Evolutionary conservation across 2,888 invertebrate genomes (phyloP).

Genomic region (Epistrophella euchroma): DNA sequence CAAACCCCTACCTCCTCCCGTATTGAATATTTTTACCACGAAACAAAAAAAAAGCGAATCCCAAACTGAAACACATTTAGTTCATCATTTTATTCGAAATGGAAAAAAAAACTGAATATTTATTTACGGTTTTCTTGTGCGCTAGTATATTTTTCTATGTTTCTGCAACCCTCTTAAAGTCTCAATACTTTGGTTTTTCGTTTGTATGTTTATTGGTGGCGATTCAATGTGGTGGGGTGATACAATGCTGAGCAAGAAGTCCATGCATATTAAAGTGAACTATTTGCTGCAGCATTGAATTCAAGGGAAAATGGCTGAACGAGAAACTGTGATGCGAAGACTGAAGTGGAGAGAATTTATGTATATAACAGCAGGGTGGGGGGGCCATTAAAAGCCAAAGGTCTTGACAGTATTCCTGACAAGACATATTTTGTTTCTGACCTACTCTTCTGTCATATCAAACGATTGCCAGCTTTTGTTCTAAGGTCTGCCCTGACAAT

Average conservation of each 20-base stretch:
- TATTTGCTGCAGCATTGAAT: slow-evolving; percentile 22
- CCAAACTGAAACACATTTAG: slow-evolving; percentile 69
- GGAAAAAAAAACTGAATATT: slow-evolving; percentile 61
- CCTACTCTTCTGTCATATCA: too few relatives aligned
- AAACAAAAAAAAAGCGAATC: slow-evolving; percentile 39
- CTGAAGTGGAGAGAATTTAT: rapidly evolving
- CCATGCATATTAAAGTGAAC: slow-evolving; percentile 62
- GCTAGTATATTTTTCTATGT: background rate
- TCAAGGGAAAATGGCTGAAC: slow-evolving; percentile 4
- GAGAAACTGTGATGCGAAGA: background rate
- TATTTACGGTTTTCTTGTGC: slow-evolving; percentile 51
- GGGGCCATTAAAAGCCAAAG: background rate
- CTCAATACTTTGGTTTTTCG: background rate
- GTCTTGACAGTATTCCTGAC: slow-evolving; percentile 31
- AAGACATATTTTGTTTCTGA: background rate
- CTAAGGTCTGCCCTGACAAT: too few relatives aligned
- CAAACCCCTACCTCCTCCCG: background rate
- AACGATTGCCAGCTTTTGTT: too few relatives aligned
- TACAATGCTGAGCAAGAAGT: slow-evolving; percentile 29
- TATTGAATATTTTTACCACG: slow-evolving; percentile 16
- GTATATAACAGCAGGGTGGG: background rate
- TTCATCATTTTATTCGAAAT: slow-evolving; percentile 74
- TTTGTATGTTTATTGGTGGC: background rate
- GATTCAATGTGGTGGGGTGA: background rate
- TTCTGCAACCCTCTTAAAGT: background rate